A percentile compares a stretch with the other conserved stretches of the same genome.
Conservation (phyloP, 2,888 invertebrate species). For the Blastobasis adustella region DNA sequence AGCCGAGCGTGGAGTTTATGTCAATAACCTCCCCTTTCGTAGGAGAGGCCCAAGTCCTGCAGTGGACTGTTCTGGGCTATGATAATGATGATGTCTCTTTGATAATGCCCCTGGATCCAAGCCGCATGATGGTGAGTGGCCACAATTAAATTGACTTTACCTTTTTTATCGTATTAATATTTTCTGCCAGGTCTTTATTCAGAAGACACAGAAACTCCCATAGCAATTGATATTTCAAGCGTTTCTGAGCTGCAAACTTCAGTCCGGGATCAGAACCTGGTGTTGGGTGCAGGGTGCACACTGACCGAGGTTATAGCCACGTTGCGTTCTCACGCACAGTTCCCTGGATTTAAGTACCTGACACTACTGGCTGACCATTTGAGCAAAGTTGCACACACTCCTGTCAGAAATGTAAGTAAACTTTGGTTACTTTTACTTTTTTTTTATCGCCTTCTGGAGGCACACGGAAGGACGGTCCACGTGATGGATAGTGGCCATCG, state of each 20-base stretch:
- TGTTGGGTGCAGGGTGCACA: constrained; percentile 73
- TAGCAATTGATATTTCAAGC: constrained; percentile 75
- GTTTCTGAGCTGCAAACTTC: constrained; percentile 70
- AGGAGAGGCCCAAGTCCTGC: no score
- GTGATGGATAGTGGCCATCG: no score
- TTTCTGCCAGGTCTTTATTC: background rate
- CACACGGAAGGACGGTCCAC: no score
- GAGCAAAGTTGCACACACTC: constrained; percentile 80
- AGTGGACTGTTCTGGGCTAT: no score
- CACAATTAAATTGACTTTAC: background rate
- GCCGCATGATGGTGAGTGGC: no score
- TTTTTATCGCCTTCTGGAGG: no score
- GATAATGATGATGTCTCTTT: no score
- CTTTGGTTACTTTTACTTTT: background rate
- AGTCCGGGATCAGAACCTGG: constrained; percentile 46
- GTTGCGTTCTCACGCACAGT: constrained; percentile 47
- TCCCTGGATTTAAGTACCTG: constrained; percentile 75
- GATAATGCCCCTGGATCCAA: no score
- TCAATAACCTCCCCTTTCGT: no score
- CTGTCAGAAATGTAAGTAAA: constrained; percentile 81
- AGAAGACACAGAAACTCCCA: constrained; percentile 23
- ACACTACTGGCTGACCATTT: constrained; percentile 76
- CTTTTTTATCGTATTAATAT: background rate
- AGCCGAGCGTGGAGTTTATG: no score
- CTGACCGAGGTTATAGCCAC: constrained; percentile 71